Conservation (phyloP, 2,888 invertebrate genomes). For the Agapetus fuscipes region DNA sequence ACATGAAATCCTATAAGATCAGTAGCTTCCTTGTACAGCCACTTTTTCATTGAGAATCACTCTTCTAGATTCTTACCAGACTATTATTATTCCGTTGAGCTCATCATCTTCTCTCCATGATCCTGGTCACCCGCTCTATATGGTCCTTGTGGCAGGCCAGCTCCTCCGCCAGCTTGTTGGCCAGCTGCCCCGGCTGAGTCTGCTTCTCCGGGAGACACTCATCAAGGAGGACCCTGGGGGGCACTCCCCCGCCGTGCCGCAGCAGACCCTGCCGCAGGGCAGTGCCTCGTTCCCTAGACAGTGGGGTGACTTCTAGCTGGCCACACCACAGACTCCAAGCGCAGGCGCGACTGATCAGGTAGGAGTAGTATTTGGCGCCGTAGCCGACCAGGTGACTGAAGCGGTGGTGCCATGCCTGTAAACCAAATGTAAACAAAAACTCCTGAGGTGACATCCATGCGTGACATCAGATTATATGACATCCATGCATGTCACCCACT, state of each 20-base stretch:
- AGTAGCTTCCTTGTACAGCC: too few relatives aligned
- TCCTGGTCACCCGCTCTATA: conserved; percentile 6
- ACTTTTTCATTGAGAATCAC: too few relatives aligned
- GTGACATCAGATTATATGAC: too few relatives aligned
- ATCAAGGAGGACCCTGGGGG: conserved; percentile 66
- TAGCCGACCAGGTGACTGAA: conserved; percentile 97
- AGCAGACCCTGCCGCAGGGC: conserved; percentile 67
- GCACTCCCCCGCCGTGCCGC: conserved; percentile 79
- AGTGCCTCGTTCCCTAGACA: conserved; percentile 68
- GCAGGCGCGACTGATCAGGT: conserved; percentile 87
- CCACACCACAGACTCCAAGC: conserved; percentile 90
- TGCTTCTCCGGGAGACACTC: conserved; percentile 64
- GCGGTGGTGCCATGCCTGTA: conserved; percentile 85
- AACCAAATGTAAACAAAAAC: too few relatives aligned
- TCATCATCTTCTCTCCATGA: not conserved
- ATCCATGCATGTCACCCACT: too few relatives aligned
- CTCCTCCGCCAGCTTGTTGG: conserved; percentile 68
- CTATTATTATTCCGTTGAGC: too few relatives aligned
- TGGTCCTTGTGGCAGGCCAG: conserved; percentile 46
- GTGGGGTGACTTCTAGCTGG: conserved; percentile 71
- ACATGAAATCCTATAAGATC: too few relatives aligned
- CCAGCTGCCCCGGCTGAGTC: conserved; percentile 67
- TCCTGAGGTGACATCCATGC: too few relatives aligned
- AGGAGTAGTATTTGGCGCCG: conserved; percentile 98
- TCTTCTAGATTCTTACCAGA: too few relatives aligned